These are phyloP conservation scores for Parnassius apollo DNA, from an alignment of 2,888 invertebrate species.

Conservation along the genomic window DNA sequence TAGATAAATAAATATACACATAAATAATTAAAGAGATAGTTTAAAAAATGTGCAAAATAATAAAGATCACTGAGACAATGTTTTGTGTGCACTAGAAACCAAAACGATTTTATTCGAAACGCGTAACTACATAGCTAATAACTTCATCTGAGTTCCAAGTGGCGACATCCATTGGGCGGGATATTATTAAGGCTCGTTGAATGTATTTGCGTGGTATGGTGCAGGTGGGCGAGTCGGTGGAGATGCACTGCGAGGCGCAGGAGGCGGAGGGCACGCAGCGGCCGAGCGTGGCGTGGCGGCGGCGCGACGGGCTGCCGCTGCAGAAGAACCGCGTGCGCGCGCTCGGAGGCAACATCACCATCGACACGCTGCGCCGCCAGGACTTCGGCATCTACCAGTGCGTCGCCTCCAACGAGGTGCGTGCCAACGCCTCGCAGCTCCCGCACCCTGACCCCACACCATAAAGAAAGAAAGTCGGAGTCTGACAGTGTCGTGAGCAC, in stretches of 20 bases:
- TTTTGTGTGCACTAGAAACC: too few relatives aligned
- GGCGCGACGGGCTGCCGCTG: constrained; percentile 90
- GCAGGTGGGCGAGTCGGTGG: constrained; percentile 91
- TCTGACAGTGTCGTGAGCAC: too few relatives aligned
- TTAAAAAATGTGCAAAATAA: too few relatives aligned
- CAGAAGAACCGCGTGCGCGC: constrained; percentile 90
- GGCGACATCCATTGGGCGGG: too few relatives aligned
- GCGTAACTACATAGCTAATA: too few relatives aligned
- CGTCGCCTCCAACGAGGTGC: constrained; percentile 92
- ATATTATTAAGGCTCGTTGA: neutral
- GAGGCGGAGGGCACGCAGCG: constrained; percentile 96
- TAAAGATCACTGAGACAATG: too few relatives aligned
- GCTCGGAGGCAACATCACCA: constrained; percentile 94
- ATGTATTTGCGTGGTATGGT: neutral
- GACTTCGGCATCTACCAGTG: constrained; percentile 98
- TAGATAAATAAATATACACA: too few relatives aligned
- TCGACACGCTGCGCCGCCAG: constrained; percentile 90
- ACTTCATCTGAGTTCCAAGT: too few relatives aligned
- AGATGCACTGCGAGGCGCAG: constrained; percentile 96
- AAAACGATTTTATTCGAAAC: too few relatives aligned
- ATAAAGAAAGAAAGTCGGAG: neutral
- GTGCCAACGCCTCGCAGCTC: neutral
- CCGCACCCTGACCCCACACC: neutral
- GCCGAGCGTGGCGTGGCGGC: constrained; percentile 94
- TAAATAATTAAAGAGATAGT: too few relatives aligned